These are phyloP conservation scores for Trissolcus japonicus DNA, from an alignment of 2,888 invertebrate species.

Conservation along the genomic window DNA sequence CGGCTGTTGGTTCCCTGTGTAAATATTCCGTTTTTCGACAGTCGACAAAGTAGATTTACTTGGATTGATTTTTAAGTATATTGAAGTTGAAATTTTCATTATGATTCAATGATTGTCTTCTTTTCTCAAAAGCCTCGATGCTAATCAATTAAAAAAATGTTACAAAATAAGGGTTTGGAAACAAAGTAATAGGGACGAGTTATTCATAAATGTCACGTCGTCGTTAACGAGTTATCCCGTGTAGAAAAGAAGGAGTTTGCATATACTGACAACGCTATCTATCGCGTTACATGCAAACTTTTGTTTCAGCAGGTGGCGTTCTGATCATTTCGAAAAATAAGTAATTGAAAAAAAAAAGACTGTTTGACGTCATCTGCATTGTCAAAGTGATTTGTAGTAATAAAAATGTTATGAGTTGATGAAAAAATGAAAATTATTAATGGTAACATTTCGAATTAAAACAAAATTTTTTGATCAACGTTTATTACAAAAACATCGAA, in stretches of 20 bases:
- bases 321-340: background rate
- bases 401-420: background rate
- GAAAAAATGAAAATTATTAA: constrained; percentile 2
- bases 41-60: background rate
- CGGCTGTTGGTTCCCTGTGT: no score
- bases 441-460: background rate
- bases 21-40: no score
- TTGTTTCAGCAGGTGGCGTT: no score
- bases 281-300: no score
- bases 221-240: constrained; percentile 43
- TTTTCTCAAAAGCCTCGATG: constrained; percentile 14
- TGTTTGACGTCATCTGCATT: background rate
- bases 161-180: constrained; percentile 31
- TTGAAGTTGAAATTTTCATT: background rate
- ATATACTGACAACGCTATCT: no score
- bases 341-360: background rate
- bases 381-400: background rate
- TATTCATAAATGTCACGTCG: constrained; percentile 46
- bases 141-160: constrained; percentile 33
- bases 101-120: background rate
- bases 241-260: constrained; percentile 24
- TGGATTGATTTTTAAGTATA: background rate
- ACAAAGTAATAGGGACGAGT: constrained; percentile 50
- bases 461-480: background rate
- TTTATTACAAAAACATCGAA: constrained; percentile 1